These are phyloP conservation scores for Scaptomyza polygonia DNA, from an alignment of 2,888 invertebrate genomes.

Conservation along the genomic window DNA sequence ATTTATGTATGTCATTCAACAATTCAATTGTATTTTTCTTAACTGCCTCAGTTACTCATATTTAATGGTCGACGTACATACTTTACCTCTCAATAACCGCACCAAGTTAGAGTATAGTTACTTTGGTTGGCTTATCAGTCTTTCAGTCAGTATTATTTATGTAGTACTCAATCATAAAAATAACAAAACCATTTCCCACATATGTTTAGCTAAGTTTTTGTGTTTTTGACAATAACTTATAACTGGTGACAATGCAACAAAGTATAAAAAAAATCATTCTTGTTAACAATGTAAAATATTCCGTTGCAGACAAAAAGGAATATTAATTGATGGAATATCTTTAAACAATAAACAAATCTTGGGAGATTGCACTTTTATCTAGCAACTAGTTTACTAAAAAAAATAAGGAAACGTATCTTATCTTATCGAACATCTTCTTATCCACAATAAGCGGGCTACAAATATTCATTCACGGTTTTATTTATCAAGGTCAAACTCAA, in stretches of 20 bases:
- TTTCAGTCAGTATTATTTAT: constrained; percentile 18
- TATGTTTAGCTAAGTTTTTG: neutral
- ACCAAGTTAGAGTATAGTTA: constrained; percentile 10
- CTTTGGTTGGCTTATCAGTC: constrained; percentile 18
- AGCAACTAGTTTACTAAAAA: neutral
- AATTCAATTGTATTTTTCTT: constrained; percentile 37
- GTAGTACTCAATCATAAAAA: neutral
- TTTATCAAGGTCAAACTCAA: neutral
- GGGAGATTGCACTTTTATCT: neutral
- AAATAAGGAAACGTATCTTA: neutral
- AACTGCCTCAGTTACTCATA: constrained; percentile 23
- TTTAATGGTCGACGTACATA: constrained; percentile 36
- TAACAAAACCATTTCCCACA: neutral
- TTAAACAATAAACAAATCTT: neutral
- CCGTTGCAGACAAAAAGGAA: neutral
- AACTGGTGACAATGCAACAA: neutral
- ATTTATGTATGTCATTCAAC: constrained; percentile 42
- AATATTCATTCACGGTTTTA: too few species aligned
- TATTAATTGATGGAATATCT: neutral
- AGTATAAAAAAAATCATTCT: neutral
- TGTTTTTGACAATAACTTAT: neutral
- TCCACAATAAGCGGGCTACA: neutral
- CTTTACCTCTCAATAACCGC: constrained; percentile 26
- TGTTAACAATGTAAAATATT: neutral
- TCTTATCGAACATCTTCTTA: constrained; percentile 9